Percentiles rank a stretch among this genome's conserved stretches.
Conservation (phyloP, 2,888 invertebrate genomes). For the Odontocerum albicorne region DNA sequence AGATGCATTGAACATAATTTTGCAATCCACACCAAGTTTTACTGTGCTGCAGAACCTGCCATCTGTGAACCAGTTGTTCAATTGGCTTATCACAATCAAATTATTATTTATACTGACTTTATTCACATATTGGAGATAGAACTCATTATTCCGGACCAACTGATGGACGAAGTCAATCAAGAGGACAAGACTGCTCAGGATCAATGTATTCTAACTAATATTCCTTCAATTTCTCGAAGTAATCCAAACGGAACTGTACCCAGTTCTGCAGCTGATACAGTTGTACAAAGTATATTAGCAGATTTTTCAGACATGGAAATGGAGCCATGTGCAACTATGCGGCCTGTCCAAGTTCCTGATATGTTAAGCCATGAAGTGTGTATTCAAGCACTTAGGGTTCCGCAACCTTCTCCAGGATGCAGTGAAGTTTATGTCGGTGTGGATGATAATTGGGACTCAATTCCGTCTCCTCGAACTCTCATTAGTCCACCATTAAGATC, state of each 20-base stretch:
- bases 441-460: conserved; percentile 56
- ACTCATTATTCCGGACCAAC: conserved; percentile 52
- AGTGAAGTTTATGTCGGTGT: conserved; percentile 44
- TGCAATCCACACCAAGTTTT: conserved; percentile 89
- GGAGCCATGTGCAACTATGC: conserved; percentile 53
- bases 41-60: conserved; percentile 84
- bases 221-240: not conserved
- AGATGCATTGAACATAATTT: conserved; percentile 87
- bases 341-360: conserved; percentile 51
- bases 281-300: conserved; percentile 62
- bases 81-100: conserved; percentile 69
- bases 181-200: conserved; percentile 35
- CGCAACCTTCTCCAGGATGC: conserved; percentile 43
- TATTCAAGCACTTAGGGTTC: conserved; percentile 53
- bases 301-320: conserved; percentile 65
- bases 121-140: conserved; percentile 76
- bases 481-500: conserved; percentile 55
- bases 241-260: conserved; percentile 29
- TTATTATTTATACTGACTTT: conserved; percentile 84
- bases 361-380: conserved; percentile 55
- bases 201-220: conserved; percentile 8
- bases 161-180: conserved; percentile 44
- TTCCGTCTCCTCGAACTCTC: conserved; percentile 53
- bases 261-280: conserved; percentile 48
- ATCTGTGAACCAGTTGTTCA: conserved; percentile 71